phyloP scores from a whole-genome alignment of 2,113 vertebrate species.

The Percopsis transmontana region DNA sequence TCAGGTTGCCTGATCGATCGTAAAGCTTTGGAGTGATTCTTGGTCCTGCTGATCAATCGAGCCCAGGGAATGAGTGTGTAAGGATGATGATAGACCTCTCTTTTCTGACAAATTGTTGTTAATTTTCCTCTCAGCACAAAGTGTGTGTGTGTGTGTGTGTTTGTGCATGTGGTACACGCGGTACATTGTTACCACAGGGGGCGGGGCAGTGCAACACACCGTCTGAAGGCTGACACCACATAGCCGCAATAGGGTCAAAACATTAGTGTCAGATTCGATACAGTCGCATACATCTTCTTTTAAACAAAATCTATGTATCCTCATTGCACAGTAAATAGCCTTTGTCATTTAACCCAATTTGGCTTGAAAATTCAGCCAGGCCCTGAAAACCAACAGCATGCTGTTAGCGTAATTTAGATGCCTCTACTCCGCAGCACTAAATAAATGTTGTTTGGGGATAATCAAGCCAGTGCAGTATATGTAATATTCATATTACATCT shows the following conservation, averaged over 20 bases:
- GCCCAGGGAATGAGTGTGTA: not conserved
- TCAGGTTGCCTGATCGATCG: constrained; percentile 14
- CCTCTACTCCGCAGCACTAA: constrained; percentile 29
- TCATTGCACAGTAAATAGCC: constrained; percentile 42
- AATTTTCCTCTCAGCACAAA: constrained; percentile 21
- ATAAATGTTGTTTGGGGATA: constrained; percentile 61
- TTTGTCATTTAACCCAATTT: constrained; percentile 67
- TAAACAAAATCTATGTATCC: constrained; percentile 38
- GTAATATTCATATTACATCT: constrained; percentile 57
- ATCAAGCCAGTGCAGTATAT: constrained; percentile 51
- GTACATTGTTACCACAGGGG: not conserved
- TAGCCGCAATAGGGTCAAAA: constrained; percentile 26
- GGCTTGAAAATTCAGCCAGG: constrained; percentile 32
- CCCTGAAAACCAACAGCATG: constrained; percentile 35
- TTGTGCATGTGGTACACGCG: not conserved
- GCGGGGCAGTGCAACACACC: constrained; percentile 1
- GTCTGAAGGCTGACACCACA: constrained; percentile 23
- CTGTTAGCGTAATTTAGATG: constrained; percentile 50
- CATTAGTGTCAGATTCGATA: constrained; percentile 50
- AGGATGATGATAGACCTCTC: constrained; percentile 25
- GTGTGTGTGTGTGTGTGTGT: constrained; percentile 2
- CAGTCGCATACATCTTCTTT: constrained; percentile 47
- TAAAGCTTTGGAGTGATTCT: not conserved
- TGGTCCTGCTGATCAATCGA: constrained; percentile 1
- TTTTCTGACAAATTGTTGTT: constrained; percentile 4